Base-by-base conservation (phyloP, 2,797 vertebrate genomes). In the Denticeps clupeoides region DNA sequence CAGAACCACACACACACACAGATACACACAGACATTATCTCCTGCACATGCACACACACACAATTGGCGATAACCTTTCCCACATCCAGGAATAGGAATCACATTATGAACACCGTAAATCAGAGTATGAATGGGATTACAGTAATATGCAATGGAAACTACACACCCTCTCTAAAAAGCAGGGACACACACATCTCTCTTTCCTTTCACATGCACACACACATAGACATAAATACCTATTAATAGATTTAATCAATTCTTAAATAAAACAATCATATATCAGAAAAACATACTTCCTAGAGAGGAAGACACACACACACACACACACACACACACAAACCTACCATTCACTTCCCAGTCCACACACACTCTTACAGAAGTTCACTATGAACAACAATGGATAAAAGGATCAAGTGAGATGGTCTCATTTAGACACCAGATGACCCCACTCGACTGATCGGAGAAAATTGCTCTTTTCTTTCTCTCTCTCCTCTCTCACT, bases 1-100 rank as follows among this genome's bases (percentile, higher is more conserved):
- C n/a, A n/a, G n/a, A n/a, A n/a, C 10, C 26, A 43, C 45, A 22
- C 25, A 48, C 33, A 51, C 50, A 45, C 41, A 59, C 48, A 55
- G 45, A 41, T 41, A 29, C 47, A 46, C 45, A 42, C 3, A 25
- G 28, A 47, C 46, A 26, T 23, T 3, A 18, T 13, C 27, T 48
- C 35, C 32, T 46, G 44, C 19, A 38, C 40, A 49, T 58, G 56
- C 49, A 29, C 28, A 23, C 13, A 33, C 21, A 26, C 31, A 49
- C 35, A 13, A 35, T 13, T 18, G 32, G 13, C 16, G 13, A 35
- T 35, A 13, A 35, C 13, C 32, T 35, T 32, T 32, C 35, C 32
- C 35, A 35, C 35, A 35, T 35, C 35, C 13, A 13, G 32, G 32
- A 35, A 35, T 35, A 35, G 32, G 15, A 35, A 15, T 35, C 32